Conservation (phyloP, 2,888 invertebrate species). For the Acleris laterana region DNA sequence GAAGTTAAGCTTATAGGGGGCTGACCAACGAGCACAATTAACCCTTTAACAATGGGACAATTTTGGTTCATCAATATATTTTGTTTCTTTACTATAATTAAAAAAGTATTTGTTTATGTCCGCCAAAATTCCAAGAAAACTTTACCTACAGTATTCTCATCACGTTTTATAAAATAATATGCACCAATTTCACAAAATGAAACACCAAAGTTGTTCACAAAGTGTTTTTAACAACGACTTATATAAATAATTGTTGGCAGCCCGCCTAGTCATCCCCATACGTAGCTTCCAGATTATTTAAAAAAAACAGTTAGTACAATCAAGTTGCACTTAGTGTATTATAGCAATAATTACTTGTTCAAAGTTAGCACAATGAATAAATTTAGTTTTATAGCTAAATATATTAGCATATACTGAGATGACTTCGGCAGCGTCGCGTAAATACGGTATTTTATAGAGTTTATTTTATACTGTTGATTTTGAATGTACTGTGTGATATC, state of each 20-base stretch:
- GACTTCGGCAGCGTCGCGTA: not conserved
- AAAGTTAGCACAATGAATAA: constrained; percentile 60
- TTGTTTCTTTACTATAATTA: too few relatives aligned
- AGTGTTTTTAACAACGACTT: not conserved
- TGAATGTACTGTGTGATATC: too few relatives aligned
- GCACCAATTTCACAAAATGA: not conserved
- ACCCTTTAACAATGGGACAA: not conserved
- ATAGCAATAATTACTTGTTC: constrained; percentile 58
- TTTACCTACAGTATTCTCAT: too few relatives aligned
- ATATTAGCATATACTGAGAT: constrained; percentile 42
- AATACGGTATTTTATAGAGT: too few relatives aligned
- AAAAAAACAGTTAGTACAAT: constrained; percentile 73
- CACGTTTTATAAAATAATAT: too few relatives aligned
- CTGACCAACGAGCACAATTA: constrained; percentile 9
- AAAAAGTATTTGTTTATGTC: too few relatives aligned
- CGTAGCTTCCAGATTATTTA: constrained; percentile 58
- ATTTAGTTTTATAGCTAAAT: constrained; percentile 64
- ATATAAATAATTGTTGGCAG: constrained; percentile 10
- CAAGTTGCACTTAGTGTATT: constrained; percentile 63
- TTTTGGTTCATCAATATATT: not conserved
- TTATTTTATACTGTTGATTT: too few relatives aligned
- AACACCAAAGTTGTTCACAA: not conserved
- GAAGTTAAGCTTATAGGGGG: constrained; percentile 18
- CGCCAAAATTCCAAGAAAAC: too few relatives aligned
- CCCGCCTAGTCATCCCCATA: constrained; percentile 53